Percentiles rank a stretch among this genome's conserved stretches.
These are phyloP conservation scores for Apis mellifera DNA, from an alignment of 1,140 invertebrate genomes.

Conservation along the genomic window Amel_HAv3.1 CM009932.2:10300501-10301000, in stretches of 20 bases:
- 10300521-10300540: too few relatives aligned
- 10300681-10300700: background rate
- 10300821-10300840: conserved; percentile 18
- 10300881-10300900: conserved; percentile 32
- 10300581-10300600: background rate
- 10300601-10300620: conserved; percentile 23
- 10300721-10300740: background rate
- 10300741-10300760: conserved; percentile 26
- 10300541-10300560: background rate
- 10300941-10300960: conserved; percentile 42
- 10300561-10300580: background rate
- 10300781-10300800: conserved; percentile 48
- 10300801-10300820: conserved; percentile 45
- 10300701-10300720: background rate
- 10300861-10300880: conserved; percentile 47
- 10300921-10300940: conserved; percentile 34
- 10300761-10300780: conserved; percentile 35
- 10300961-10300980: conserved; percentile 32
- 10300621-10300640: conserved; percentile 16
- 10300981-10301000: conserved; percentile 6
- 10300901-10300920: conserved; percentile 37
- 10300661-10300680: conserved; percentile 28
- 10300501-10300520: too few relatives aligned
- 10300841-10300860: conserved; percentile 45
- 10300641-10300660: background rate